Conservation (phyloP, 2,797 vertebrate genomes). For the Argentina silus region DNA sequence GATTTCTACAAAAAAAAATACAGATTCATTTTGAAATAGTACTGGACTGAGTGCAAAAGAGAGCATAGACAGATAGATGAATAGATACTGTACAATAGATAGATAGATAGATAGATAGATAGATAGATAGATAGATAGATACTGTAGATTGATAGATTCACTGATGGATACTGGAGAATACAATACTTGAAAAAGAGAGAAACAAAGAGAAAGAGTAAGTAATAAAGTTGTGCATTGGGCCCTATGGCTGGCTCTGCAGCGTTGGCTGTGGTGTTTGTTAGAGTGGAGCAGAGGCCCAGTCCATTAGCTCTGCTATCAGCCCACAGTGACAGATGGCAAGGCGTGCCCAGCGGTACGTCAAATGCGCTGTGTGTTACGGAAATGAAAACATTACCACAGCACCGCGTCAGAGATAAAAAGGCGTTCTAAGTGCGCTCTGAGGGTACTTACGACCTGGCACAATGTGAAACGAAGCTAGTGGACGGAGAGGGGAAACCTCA, state of each 20-base stretch:
- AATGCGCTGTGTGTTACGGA: slow-evolving; percentile 47
- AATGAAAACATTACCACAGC: slow-evolving; percentile 52
- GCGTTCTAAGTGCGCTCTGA: slow-evolving; percentile 42
- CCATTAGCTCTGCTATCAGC: slow-evolving; percentile 16
- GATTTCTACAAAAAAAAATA: not conserved
- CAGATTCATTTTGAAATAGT: not conserved
- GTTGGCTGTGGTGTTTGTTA: not conserved
- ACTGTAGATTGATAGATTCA: not conserved
- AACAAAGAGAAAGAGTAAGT: not conserved
- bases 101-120: not conserved
- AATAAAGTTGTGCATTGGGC: not conserved
- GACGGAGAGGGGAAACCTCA: slow-evolving; percentile 12
- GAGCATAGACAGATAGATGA: not conserved
- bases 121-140: not conserved
- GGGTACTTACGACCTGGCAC: slow-evolving; percentile 22
- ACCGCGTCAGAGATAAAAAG: slow-evolving; percentile 37
- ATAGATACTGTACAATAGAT: not conserved
- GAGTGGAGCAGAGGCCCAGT: slow-evolving; percentile 3
- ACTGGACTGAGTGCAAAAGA: not conserved
- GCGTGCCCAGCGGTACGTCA: slow-evolving; percentile 33
- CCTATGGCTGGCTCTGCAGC: not conserved
- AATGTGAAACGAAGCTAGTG: slow-evolving; percentile 8
- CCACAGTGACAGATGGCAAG: slow-evolving; percentile 53
- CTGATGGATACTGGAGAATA: not conserved
- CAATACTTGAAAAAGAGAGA: not conserved